Evolutionary conservation across 1,140 invertebrate species (phyloP).

Genomic region (Physella acuta): DNA sequence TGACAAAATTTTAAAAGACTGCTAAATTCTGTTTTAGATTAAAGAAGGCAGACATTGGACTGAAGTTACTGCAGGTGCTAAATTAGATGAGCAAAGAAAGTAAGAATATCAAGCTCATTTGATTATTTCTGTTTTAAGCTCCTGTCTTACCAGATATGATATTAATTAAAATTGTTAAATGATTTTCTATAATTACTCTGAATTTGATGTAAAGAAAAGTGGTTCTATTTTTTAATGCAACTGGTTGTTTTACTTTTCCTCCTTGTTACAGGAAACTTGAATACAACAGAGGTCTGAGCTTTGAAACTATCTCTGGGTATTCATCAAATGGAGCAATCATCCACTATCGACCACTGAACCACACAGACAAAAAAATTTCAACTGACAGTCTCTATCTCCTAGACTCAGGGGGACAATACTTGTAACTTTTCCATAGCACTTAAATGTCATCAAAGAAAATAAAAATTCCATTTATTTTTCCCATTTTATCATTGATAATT

Average conservation of each 20-base stretch:
- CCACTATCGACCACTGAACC: slow-evolving; percentile 73
- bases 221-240: too few species aligned
- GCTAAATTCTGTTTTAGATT: slow-evolving; percentile 41
- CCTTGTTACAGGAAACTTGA: slow-evolving; percentile 60
- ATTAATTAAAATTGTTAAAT: too few species aligned
- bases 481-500: too few species aligned
- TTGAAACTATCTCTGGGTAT: slow-evolving; percentile 83
- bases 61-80: slow-evolving; percentile 81
- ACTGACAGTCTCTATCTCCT: slow-evolving; percentile 78
- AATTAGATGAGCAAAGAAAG: slow-evolving; percentile 78
- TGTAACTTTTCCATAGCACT: slow-evolving; percentile 38
- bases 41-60: slow-evolving; percentile 69
- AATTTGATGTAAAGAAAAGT: too few species aligned
- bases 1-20: too few species aligned
- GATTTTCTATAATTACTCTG: too few species aligned
- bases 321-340: slow-evolving; percentile 93
- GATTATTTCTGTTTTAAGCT: too few species aligned
- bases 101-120: slow-evolving; percentile 58
- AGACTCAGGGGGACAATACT: slow-evolving; percentile 82
- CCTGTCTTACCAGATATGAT: too few species aligned
- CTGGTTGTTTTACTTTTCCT: too few species aligned
- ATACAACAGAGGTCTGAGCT: slow-evolving; percentile 83
- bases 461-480: too few species aligned
- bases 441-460: not conserved
- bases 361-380: slow-evolving; percentile 73